Percentiles rank a stretch among this genome's conserved stretches.
These are phyloP conservation scores for Mechanitis mazaeus DNA, from an alignment of 2,888 invertebrate genomes.

Conservation along the genomic window DNA sequence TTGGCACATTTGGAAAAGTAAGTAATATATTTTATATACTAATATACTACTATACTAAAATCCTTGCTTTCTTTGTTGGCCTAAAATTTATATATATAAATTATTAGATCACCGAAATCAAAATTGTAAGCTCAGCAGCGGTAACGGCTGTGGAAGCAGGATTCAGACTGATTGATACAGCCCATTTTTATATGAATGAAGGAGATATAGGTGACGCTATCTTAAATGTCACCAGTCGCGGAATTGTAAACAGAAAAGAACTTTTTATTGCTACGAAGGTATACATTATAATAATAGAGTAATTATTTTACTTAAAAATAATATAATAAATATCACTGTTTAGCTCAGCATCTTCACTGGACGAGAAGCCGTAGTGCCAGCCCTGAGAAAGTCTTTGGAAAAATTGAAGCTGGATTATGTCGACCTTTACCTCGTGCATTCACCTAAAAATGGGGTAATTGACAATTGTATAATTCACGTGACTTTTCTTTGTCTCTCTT, in stretches of 20 bases:
- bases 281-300: neutral
- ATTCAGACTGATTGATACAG: constrained; percentile 58
- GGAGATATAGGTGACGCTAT: constrained; percentile 72
- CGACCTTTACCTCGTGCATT: constrained; percentile 20
- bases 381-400: constrained; percentile 17
- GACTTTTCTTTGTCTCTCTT: too few relatives aligned
- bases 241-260: constrained; percentile 61
- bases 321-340: neutral
- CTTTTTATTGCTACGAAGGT: constrained; percentile 61
- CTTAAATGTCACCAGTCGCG: constrained; percentile 60
- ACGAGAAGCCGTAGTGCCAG: constrained; percentile 35
- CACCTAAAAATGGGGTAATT: constrained; percentile 5
- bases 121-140: neutral
- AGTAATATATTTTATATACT: neutral
- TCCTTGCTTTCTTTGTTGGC: too few relatives aligned
- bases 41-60: too few relatives aligned
- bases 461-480: too few relatives aligned
- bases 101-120: neutral
- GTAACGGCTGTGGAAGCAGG: constrained; percentile 49
- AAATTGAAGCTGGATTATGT: constrained; percentile 18
- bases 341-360: neutral
- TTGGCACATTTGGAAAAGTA: constrained; percentile 47
- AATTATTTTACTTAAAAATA: neutral
- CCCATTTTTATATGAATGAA: constrained; percentile 49
- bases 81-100: too few relatives aligned